Base-by-base conservation (phyloP, 2,888 invertebrate species). In the Temnothorax unifasciatus region DNA sequence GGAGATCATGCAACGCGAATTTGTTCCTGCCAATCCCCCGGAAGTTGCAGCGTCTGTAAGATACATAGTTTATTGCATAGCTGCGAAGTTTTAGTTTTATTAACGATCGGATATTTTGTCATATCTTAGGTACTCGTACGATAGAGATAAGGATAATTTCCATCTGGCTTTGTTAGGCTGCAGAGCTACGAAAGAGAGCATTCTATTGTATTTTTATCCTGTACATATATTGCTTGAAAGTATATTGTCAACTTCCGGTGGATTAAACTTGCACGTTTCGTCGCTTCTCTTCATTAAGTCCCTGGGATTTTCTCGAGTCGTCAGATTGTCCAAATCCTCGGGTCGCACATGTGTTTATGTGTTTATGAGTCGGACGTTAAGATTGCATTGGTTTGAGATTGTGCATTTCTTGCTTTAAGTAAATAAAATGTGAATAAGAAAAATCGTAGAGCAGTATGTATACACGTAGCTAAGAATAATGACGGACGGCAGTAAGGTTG, bases 401-500 rank as follows among this genome's bases (percentile, higher is more conserved):
- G 57, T 34, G 57, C 69, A 85, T 85, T 74, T 85, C 61, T 87
- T 76, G 61, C 34, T 73, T 59, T 69, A 52, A 61, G 50, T 44
- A 25, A 29, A 41, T 50, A 59, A 25, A 52, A 77, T 59, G 15
- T 63, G 52, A 66, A 73, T 54, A 38, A 83, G 63, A 57, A 25
- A 25, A 64, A 29, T 0, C 34, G 25, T 47, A 54, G 47, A 21
- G 25, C 25, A 21, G 25, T 21, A 77, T 29, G 3, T 50, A 54
- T 47, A 44, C 13, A 61, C 29, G n/a, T 76, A 76, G 18, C 18
- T 63, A 64, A 63, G 21, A 64, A 18, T 50, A 50, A 50, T 29
- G 21, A 47, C 11, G 3, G 21, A 63, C n/a, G 18, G 38, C 25
- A 34, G 18, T 59, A 29, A 59, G 47, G 41, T 75, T n/a, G 34